Conservation (phyloP, 2,113 vertebrate genomes). For the Herpetotheres cachinnans region DNA sequence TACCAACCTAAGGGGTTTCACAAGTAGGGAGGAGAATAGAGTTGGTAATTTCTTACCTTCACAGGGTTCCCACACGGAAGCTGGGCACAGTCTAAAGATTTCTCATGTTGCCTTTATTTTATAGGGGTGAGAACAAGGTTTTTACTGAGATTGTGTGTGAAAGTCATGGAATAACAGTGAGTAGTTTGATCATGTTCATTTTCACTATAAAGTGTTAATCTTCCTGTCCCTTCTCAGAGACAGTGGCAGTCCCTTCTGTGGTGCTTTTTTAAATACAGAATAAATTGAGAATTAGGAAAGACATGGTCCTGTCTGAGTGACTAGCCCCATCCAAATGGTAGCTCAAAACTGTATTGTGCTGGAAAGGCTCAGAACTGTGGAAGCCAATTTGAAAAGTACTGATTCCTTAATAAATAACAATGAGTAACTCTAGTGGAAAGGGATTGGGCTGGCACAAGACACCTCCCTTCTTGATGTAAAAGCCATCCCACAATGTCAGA, state of each 20-base stretch:
- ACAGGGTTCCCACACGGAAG: neutral
- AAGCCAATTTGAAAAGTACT: neutral
- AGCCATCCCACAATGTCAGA: neutral
- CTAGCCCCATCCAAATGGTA: neutral
- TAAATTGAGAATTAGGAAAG: slow-evolving; percentile 24
- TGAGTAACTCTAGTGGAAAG: neutral
- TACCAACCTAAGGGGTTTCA: neutral
- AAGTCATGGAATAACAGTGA: neutral
- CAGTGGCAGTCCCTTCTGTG: neutral
- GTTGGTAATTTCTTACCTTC: neutral
- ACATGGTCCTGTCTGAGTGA: neutral
- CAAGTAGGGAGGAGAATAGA: neutral
- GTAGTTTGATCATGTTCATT: neutral
- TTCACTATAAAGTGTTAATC: neutral
- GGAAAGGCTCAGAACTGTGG: neutral
- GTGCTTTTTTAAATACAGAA: neutral
- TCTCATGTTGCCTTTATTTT: neutral
- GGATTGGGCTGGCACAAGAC: neutral
- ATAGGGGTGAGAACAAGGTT: neutral
- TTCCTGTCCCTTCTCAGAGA: neutral
- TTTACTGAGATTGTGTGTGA: neutral
- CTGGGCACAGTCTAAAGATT: neutral
- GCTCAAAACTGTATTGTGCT: neutral
- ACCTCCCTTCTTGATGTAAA: neutral
- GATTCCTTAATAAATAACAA: neutral